Evolutionary conservation across 2,797 vertebrate species (phyloP), one percentile per base, ranked within the genome.

Genomic region (Adrianichthys oophorus): DNA sequence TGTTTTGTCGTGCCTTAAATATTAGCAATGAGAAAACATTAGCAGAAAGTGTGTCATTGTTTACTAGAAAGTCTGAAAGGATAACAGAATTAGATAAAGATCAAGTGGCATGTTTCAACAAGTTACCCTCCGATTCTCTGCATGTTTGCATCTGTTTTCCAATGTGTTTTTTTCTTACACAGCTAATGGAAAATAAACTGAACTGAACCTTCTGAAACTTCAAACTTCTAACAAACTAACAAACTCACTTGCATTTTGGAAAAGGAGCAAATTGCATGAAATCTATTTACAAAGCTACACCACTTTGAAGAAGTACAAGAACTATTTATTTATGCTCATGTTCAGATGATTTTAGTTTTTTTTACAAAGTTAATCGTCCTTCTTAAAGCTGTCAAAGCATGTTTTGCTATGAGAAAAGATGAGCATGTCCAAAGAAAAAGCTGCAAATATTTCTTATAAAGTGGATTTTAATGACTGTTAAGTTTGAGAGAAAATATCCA

Each of bases 401-500:
- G 14, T 44, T 48, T 45, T 59, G 43, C 48, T 71, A 49, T 8
- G 7, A 47, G 32, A 69, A 64, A 59, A 4, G 16, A 57, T 40
- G 52, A 71, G 26, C 52, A 61, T 23, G 18, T 51, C 52, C 10
- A 51, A 56, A 55, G 58, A 18, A 3, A 67, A 44, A n/a, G 29
- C 40, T 48, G 26, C 14, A 41, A 21, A 40, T 14, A 42, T 44
- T 24, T 37, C 10, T 56, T 43, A 72, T 8, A 52, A 53, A 75
- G 63, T 51, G 41, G 42, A 65, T 79, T 73, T 71, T 55, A 55
- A 75, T 74, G 7, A 53, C 37, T 2, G 1, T 72, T 45, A 48
- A 62, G 59, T 24, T 71, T 32, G 32, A 48, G 52, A 42, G 16
- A 66, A 74, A 78, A 61, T 14, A 67, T 74, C 59, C 64, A 74